phyloP scores from a whole-genome alignment of 2,888 invertebrate genomes.

The Pseudeuparius sepicola region DNA sequence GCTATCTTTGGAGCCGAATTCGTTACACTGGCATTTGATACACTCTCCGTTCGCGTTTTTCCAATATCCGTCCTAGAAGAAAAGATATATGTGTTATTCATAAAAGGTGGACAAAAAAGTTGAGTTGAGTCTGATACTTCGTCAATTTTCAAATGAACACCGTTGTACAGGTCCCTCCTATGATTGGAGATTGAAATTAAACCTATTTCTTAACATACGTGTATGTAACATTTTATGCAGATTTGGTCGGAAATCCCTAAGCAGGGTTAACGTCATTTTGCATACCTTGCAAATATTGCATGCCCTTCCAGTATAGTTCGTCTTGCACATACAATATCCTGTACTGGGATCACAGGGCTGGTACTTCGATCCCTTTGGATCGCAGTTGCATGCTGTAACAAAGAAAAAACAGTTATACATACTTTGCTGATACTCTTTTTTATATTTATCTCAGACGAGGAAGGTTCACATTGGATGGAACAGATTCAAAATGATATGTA shows the following conservation, averaged over 20 bases:
- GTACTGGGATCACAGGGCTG: slow-evolving; percentile 63
- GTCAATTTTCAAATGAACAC: too few species aligned
- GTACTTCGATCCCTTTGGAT: slow-evolving; percentile 57
- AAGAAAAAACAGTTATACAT: slow-evolving; percentile 18
- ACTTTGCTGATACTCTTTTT: too few species aligned
- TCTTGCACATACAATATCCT: slow-evolving; percentile 69
- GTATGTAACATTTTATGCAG: too few species aligned
- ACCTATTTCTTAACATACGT: too few species aligned
- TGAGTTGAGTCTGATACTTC: slow-evolving; percentile 8
- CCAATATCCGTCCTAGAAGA: slow-evolving; percentile 60
- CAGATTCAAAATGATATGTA: neutral
- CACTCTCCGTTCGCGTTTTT: slow-evolving; percentile 69
- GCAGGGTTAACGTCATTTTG: slow-evolving; percentile 4
- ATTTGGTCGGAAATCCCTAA: too few species aligned
- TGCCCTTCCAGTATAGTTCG: slow-evolving; percentile 60
- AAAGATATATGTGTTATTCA: too few species aligned
- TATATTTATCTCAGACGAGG: neutral
- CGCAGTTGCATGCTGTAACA: slow-evolving; percentile 77
- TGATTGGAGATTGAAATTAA: too few species aligned
- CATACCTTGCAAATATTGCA: slow-evolving; percentile 68
- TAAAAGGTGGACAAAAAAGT: slow-evolving; percentile 12
- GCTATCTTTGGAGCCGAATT: slow-evolving; percentile 52
- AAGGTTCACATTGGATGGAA: neutral
- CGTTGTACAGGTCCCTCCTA: too few species aligned
- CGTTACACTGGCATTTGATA: slow-evolving; percentile 71